Conservation (phyloP, 2,888 invertebrate species). For the Drosophila nigritarsus region DNA sequence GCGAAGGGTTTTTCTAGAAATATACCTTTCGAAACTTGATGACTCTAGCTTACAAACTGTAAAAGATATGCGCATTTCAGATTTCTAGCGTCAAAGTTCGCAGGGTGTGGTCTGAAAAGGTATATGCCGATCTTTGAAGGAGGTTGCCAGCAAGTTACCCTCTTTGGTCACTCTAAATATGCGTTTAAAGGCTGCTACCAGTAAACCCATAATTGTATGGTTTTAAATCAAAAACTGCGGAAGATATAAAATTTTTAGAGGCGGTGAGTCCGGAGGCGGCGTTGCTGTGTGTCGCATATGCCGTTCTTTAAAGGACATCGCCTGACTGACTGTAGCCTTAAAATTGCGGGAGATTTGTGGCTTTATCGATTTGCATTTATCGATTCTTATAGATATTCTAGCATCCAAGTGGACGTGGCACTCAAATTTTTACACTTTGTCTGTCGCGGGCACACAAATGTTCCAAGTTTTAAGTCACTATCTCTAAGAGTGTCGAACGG, state of each 20-base stretch:
- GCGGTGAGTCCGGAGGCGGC: no score
- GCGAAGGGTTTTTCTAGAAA: neutral
- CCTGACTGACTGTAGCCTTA: neutral
- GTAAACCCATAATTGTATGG: no score
- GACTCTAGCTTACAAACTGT: neutral
- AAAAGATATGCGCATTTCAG: neutral
- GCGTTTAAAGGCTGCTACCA: no score
- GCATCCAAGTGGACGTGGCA: neutral
- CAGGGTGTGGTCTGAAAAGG: no score
- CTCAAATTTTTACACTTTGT: neutral
- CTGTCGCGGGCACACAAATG: neutral
- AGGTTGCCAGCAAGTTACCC: no score
- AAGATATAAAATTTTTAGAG: no score
- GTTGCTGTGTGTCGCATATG: no score
- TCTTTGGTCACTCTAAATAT: no score
- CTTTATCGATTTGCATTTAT: neutral
- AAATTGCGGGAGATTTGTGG: neutral
- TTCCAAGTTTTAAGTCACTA: neutral
- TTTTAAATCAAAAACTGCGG: no score
- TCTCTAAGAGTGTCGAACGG: neutral
- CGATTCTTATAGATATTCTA: neutral
- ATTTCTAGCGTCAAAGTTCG: no score
- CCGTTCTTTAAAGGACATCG: no score
- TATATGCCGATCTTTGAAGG: no score
- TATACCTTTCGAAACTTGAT: neutral